Evolutionary conservation across 2,797 vertebrate genomes (phyloP).

Genomic region (Cottoperca gobio): DNA sequence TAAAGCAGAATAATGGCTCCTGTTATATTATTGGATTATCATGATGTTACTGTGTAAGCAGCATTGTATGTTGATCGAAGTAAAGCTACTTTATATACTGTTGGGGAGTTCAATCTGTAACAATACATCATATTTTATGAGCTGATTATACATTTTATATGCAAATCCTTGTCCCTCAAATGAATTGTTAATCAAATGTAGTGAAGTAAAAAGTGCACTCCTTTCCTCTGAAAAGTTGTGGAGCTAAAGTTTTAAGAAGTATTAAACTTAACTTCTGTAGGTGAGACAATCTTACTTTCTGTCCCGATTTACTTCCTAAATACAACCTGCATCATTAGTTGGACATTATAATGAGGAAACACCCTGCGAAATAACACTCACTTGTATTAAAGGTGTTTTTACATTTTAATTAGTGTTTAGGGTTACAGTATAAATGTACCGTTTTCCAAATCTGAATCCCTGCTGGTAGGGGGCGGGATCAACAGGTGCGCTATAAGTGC

Average conservation of each 20-base stretch:
- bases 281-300: not conserved
- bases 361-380: not conserved
- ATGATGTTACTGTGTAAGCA: not conserved
- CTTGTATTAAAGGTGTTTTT: not conserved
- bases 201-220: no score
- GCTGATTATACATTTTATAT: not conserved
- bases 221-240: not conserved
- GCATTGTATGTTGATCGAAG: not conserved
- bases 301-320: not conserved
- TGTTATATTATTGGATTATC: not conserved
- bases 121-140: not conserved
- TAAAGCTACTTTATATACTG: not conserved
- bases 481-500: slow-evolving; percentile 42
- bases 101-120: not conserved
- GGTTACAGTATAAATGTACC: not conserved
- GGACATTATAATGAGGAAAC: not conserved
- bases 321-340: not conserved
- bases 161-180: not conserved
- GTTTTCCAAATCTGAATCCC: not conserved
- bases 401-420: not conserved
- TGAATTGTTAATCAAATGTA: not conserved
- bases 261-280: not conserved
- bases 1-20: not conserved
- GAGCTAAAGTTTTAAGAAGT: not conserved
- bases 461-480: slow-evolving; percentile 23